Evolutionary conservation across 2,797 vertebrate species (phyloP).

Genomic region (Melanotaenia maccullochi): DNA sequence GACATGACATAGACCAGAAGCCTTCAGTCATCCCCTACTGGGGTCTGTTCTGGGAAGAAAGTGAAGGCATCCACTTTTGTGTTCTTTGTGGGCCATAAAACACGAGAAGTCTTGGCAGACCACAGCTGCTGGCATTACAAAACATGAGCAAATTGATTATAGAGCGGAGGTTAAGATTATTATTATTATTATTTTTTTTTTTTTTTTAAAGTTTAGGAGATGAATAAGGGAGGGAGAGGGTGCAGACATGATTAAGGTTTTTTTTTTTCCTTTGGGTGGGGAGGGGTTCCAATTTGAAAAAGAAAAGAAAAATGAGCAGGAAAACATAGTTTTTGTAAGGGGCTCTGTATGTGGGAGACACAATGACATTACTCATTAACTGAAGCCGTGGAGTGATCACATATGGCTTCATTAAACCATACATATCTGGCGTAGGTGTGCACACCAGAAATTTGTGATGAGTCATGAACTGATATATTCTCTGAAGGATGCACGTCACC

Average conservation of each 20-base stretch:
- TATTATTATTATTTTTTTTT: too few relatives aligned
- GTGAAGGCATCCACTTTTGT: constrained; percentile 26
- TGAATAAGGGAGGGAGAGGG: not conserved
- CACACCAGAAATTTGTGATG: not conserved
- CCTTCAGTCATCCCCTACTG: constrained; percentile 33
- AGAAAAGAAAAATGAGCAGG: constrained; percentile 20
- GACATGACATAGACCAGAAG: constrained; percentile 40
- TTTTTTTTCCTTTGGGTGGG: not conserved
- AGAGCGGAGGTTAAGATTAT: not conserved
- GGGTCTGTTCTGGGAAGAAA: constrained; percentile 16
- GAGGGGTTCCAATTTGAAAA: not conserved
- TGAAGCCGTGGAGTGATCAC: constrained; percentile 48
- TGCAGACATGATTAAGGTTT: not conserved
- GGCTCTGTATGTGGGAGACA: constrained; percentile 22
- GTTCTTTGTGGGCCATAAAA: constrained; percentile 44
- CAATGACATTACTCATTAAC: constrained; percentile 53
- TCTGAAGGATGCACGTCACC: constrained; percentile 19
- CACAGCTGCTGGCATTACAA: constrained; percentile 66
- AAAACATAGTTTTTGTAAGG: constrained; percentile 10
- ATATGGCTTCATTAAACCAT: constrained; percentile 33
- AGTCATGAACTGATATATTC: constrained; percentile 23
- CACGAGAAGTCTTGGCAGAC: constrained; percentile 41
- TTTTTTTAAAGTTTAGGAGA: constrained; percentile 31
- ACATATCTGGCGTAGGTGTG: constrained; percentile 47
- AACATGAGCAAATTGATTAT: constrained; percentile 60